Evolutionary conservation across 2,888 invertebrate genomes (phyloP).

Genomic region (Phragmatobia fuliginosa): DNA sequence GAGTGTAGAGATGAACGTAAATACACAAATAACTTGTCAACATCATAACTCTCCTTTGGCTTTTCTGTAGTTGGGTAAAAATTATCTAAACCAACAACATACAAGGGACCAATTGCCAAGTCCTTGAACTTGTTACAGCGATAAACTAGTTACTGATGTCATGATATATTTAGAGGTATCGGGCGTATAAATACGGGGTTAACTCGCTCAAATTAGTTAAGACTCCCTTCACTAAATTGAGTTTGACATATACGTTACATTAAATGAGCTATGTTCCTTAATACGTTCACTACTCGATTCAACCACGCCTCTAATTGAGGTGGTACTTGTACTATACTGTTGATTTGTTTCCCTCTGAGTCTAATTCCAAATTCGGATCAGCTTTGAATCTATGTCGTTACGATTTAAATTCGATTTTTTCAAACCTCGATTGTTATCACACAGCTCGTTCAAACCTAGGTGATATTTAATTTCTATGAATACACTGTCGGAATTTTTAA

Average conservation of each 20-base stretch:
- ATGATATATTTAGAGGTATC: not conserved
- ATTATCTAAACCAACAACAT: not conserved
- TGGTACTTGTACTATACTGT: not conserved
- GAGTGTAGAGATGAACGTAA: too few relatives aligned
- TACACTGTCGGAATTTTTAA: not conserved
- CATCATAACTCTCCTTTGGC: too few relatives aligned
- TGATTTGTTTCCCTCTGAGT: too few relatives aligned
- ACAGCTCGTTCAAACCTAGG: too few relatives aligned
- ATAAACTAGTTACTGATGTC: not conserved
- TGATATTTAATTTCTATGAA: too few relatives aligned
- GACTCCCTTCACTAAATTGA: not conserved
- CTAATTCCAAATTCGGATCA: too few relatives aligned
- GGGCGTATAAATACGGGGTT: not conserved
- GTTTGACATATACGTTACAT: conserved; percentile 1
- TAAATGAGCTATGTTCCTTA: not conserved
- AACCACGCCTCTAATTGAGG: not conserved
- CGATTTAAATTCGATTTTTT: too few relatives aligned
- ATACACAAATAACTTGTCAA: too few relatives aligned
- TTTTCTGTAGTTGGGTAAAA: too few relatives aligned
- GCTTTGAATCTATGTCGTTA: too few relatives aligned
- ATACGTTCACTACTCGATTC: not conserved
- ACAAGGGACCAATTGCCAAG: not conserved
- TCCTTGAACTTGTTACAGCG: not conserved
- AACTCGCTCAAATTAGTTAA: not conserved
- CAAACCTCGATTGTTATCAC: too few relatives aligned